Evolutionary conservation across 1,140 invertebrate genomes (phyloP).

Genomic region (Notospermus geniculatus): DNA sequence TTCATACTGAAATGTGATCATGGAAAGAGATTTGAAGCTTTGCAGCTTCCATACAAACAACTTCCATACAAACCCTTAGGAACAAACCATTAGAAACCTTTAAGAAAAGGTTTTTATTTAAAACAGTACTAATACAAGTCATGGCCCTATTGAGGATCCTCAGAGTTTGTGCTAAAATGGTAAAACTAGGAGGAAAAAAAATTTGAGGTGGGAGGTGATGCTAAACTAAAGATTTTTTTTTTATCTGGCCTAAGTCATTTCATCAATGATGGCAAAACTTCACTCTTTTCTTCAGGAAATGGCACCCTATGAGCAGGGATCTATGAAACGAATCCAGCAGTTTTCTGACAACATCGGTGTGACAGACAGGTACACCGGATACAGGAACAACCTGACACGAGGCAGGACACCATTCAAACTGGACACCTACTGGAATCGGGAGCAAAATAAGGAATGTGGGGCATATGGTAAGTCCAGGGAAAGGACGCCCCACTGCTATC

Average conservation of each 20-base stretch:
- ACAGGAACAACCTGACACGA: conserved; percentile 45
- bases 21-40: too few relatives aligned
- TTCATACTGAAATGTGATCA: too few relatives aligned
- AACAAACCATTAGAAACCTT: too few relatives aligned
- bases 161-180: too few relatives aligned
- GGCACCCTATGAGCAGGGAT: conserved; percentile 32
- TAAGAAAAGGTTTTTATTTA: too few relatives aligned
- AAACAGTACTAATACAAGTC: too few relatives aligned
- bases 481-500: too few relatives aligned
- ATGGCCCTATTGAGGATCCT: neutral
- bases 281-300: conserved; percentile 30
- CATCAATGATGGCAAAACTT: conserved; percentile 11
- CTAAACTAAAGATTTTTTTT: neutral
- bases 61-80: too few relatives aligned
- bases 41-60: too few relatives aligned
- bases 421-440: conserved; percentile 31
- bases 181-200: too few relatives aligned
- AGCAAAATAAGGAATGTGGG: conserved; percentile 4
- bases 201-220: too few relatives aligned
- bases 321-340: conserved; percentile 38
- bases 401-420: conserved; percentile 40
- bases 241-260: neutral
- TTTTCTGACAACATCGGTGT: conserved; percentile 51
- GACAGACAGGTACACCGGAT: conserved; percentile 51
- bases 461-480: too few relatives aligned